phyloP scores from a whole-genome alignment of 2,113 vertebrate species.

The mouse (Mus musculus) region GRCm39 chr4:72743501-72744000 shows the following conservation, averaged over 20 bases:
- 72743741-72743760: neutral
- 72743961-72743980: neutral
- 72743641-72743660: neutral
- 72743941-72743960: neutral
- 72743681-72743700: neutral
- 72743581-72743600: neutral
- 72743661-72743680: neutral
- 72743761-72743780: too few species aligned
- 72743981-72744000: neutral
- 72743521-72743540: neutral
- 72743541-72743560: neutral
- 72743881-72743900: neutral
- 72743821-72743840: too few species aligned
- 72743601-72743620: neutral
- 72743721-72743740: neutral
- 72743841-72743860: too few species aligned
- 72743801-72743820: too few species aligned
- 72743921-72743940: neutral
- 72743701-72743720: neutral
- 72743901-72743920: neutral
- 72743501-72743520: neutral
- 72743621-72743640: neutral
- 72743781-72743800: too few species aligned
- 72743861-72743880: too few species aligned
- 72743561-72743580: neutral